Percentiles rank a stretch among this genome's conserved stretches.
phyloP scores from a whole-genome alignment of 2,888 invertebrate genomes.

The Pterostichus niger region DNA sequence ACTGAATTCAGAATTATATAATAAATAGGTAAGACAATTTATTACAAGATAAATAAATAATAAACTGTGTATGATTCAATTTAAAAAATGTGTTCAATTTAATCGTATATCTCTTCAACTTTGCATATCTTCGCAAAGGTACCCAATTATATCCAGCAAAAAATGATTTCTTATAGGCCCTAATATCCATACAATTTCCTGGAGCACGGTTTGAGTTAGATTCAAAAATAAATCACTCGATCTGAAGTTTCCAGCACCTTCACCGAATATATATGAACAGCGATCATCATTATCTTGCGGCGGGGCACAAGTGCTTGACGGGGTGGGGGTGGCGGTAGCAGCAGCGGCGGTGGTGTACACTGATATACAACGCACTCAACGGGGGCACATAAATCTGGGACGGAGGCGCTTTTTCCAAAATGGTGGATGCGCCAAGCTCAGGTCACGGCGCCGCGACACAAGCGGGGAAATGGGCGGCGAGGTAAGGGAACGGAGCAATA shows the following conservation, averaged over 20 bases:
- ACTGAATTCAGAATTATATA: no score
- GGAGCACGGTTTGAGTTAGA: slow-evolving; percentile 26
- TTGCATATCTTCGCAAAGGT: neutral
- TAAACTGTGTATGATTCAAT: no score
- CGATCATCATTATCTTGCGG: slow-evolving; percentile 56
- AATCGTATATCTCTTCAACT: no score
- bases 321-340: neutral
- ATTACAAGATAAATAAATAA: no score
- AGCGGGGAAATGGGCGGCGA: neutral
- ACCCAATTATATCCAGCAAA: slow-evolving; percentile 22
- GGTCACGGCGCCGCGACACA: slow-evolving; percentile 55
- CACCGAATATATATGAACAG: slow-evolving; percentile 54
- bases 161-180: slow-evolving; percentile 32
- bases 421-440: slow-evolving; percentile 53
- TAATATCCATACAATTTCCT: slow-evolving; percentile 49
- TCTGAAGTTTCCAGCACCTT: slow-evolving; percentile 26
- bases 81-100: no score
- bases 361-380: slow-evolving; percentile 60
- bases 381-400: slow-evolving; percentile 59
- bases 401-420: slow-evolving; percentile 57
- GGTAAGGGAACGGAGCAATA: slow-evolving; percentile 72
- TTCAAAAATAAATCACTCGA: slow-evolving; percentile 47
- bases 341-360: neutral
- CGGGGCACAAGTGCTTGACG: slow-evolving; percentile 19
- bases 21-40: no score